Percentiles rank a stretch among this genome's conserved stretches.
These are phyloP conservation scores for Myripristis murdjan DNA, from an alignment of 2,797 vertebrate species.

Conservation along the genomic window DNA sequence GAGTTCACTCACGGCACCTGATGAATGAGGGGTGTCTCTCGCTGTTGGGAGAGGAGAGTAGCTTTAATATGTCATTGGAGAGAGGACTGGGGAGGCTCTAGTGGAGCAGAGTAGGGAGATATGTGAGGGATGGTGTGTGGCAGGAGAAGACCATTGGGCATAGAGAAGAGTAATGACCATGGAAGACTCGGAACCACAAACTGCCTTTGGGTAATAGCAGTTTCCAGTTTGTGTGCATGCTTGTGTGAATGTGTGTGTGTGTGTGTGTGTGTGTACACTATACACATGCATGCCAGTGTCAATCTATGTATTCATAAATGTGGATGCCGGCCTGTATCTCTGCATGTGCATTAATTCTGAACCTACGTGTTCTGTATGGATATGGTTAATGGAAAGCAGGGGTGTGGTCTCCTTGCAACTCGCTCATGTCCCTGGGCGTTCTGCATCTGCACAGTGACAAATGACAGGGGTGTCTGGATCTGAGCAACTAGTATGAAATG, in stretches of 20 bases:
- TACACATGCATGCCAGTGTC: slow-evolving; percentile 40
- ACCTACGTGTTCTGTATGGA: slow-evolving; percentile 28
- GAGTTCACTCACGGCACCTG: slow-evolving; percentile 66
- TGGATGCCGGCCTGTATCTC: slow-evolving; percentile 46
- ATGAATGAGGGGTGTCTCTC: slow-evolving; percentile 80
- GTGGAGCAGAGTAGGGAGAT: slow-evolving; percentile 61
- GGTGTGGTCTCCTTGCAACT: slow-evolving; percentile 12
- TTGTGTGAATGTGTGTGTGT: not conserved
- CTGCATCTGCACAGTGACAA: slow-evolving; percentile 16
- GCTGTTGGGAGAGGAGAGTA: slow-evolving; percentile 75
- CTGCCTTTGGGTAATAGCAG: slow-evolving; percentile 71
- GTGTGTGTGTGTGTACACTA: not conserved
- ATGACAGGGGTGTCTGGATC: slow-evolving; percentile 30
- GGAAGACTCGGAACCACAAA: slow-evolving; percentile 65
- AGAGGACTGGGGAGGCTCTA: slow-evolving; percentile 61
- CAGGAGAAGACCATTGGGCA: slow-evolving; percentile 75
- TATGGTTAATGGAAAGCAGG: slow-evolving; percentile 36
- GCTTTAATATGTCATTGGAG: slow-evolving; percentile 81
- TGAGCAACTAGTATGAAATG: slow-evolving; percentile 16
- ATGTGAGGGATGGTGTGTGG: slow-evolving; percentile 78
- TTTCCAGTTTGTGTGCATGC: slow-evolving; percentile 54
- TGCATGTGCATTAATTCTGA: slow-evolving; percentile 39
- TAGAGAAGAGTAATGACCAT: slow-evolving; percentile 78
- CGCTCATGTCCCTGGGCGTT: slow-evolving; percentile 41
- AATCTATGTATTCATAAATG: slow-evolving; percentile 34